Evolutionary conservation across 1,140 invertebrate species (phyloP), one percentile per base, ranked within the genome.

Genomic region (Piezodorus guildinii): DNA sequence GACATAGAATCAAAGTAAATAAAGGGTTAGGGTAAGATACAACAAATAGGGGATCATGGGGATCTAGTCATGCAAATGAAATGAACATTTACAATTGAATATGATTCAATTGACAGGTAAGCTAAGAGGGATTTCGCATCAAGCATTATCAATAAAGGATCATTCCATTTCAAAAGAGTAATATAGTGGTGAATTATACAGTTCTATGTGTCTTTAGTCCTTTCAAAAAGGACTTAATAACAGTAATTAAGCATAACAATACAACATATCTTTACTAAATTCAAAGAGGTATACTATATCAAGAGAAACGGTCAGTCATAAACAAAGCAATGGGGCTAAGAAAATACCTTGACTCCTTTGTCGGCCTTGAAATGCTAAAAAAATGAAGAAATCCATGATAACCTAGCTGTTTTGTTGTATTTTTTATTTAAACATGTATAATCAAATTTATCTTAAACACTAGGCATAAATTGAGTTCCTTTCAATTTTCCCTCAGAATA

Each of bases 381-480:
- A 56, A 63, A 66, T 51, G 14, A 65, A 65, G 59, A 65, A 62
- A 62, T 21, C 62, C 51, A 62, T 62, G 16, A 51, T 52, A 21
- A 51, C 27, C 49, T 54, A 62, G 14, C 62, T 30, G 21, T 27
- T 10, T 51, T 15, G 14, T 30, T 16, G n/a, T 49, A 49, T 46
- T 39, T 39, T n/a, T n/a, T n/a, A n/a, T n/a, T 30, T 27, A 30
- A 2, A 30, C 34, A 52, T 58, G 16, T 16, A 44, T 56, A 43
- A 45, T 52, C 43, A 21, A 19, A 58, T 12, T 14, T 62, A 56
- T 17, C 34, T 21, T 54, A 51, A 44, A 46, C 10, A 2, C 21
- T 49, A 49, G 74, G 80, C 79, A 78, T 60, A 78, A 82, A 72
- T 82, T 82, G 21, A 78, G 77, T 39, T 8, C 34, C 34, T 6